Percentiles rank a stretch among this genome's conserved stretches.
Evolutionary conservation across 2,797 vertebrate species (phyloP).

Genomic region (Betta splendens): DNA sequence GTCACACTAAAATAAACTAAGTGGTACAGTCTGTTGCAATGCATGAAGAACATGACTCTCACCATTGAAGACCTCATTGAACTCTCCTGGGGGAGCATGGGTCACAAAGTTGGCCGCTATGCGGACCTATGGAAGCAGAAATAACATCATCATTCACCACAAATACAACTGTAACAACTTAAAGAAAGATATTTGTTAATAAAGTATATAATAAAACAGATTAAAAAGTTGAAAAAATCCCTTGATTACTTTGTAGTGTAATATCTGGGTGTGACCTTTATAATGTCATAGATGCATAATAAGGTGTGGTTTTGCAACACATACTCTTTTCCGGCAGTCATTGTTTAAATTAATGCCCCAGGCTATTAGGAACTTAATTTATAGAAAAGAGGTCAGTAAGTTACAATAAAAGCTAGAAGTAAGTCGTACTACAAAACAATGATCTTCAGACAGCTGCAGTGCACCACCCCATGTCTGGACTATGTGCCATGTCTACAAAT

Average conservation of each 20-base stretch:
- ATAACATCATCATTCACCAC: no score
- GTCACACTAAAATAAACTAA: background rate
- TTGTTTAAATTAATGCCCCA: no score
- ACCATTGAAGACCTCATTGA: constrained; percentile 99
- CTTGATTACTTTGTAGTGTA: background rate
- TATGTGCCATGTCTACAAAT: constrained; percentile 1
- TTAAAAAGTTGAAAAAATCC: no score
- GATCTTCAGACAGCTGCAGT: background rate
- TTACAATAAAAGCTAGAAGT: background rate
- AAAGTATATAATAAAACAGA: no score
- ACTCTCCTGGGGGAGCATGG: constrained; percentile 97
- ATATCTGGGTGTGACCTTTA: background rate
- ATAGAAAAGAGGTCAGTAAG: background rate
- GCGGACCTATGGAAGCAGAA: constrained; percentile 86
- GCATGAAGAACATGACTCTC: constrained; percentile 61
- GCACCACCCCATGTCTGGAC: background rate
- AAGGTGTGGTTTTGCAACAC: no score
- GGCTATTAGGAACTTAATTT: no score
- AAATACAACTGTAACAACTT: no score
- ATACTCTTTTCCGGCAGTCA: no score
- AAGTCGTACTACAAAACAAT: background rate
- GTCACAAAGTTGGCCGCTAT: constrained; percentile 98
- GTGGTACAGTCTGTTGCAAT: background rate
- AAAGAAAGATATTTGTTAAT: no score
- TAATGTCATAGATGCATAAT: background rate